phyloP scores from a whole-genome alignment of 2,888 invertebrate species.

The Rhogogaster chlorosoma region DNA sequence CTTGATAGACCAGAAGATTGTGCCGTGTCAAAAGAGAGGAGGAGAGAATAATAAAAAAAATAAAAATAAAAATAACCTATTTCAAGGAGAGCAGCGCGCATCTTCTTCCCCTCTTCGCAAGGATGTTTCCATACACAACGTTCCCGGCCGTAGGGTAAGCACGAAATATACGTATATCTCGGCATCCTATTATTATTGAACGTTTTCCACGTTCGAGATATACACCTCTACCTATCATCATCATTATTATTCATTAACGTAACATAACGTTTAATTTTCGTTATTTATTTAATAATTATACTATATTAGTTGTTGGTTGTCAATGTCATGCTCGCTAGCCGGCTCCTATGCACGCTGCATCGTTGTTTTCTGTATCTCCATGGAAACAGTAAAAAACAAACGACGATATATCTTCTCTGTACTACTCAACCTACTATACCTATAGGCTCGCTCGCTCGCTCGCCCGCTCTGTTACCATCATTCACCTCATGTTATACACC shows the following conservation, averaged over 20 bases:
- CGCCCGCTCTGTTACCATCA: slow-evolving; percentile 1
- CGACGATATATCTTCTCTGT: slow-evolving; percentile 12
- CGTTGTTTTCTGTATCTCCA: slow-evolving; percentile 41
- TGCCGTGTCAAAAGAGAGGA: neutral
- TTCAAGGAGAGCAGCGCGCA: neutral
- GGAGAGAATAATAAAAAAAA: neutral
- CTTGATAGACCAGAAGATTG: neutral
- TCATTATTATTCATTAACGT: slow-evolving; percentile 3
- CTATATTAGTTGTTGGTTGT: slow-evolving; percentile 49
- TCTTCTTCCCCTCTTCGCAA: slow-evolving; percentile 35
- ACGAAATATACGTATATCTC: slow-evolving; percentile 36
- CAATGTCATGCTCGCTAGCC: slow-evolving; percentile 53
- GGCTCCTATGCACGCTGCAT: slow-evolving; percentile 51
- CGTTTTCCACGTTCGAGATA: slow-evolving; percentile 26
- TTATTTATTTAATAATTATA: slow-evolving; percentile 12
- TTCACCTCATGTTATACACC: neutral
- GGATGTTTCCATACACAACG: slow-evolving; percentile 76
- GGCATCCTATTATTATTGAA: slow-evolving; percentile 33
- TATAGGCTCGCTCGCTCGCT: slow-evolving; percentile 11
- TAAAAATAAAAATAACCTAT: neutral
- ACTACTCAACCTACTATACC: slow-evolving; percentile 1
- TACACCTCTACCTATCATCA: neutral
- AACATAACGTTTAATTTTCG: slow-evolving; percentile 24
- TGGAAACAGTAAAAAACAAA: slow-evolving; percentile 39
- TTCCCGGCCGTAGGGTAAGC: slow-evolving; percentile 76